These are phyloP conservation scores for Poecile atricapillus DNA, from an alignment of 2,113 vertebrate species.

Conservation along the genomic window DNA sequence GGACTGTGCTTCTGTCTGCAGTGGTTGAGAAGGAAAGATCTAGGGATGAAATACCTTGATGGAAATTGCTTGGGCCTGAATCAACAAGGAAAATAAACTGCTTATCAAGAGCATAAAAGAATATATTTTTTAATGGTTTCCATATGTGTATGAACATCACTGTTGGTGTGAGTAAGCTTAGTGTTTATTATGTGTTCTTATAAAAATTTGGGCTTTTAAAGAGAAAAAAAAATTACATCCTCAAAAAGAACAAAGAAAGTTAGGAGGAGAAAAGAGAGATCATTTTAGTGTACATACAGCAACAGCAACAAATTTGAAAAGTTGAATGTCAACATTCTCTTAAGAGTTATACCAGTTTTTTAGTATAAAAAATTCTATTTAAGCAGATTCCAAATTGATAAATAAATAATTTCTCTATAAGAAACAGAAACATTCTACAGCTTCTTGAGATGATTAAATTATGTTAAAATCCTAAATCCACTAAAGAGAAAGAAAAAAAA, in stretches of 20 bases:
- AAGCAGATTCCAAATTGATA: neutral
- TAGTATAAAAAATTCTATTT: neutral
- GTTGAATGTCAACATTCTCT: neutral
- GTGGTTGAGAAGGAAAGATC: neutral
- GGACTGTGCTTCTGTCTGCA: neutral
- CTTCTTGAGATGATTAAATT: neutral
- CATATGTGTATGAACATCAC: neutral
- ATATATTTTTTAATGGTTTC: neutral
- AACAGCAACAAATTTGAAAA: neutral
- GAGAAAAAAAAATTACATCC: neutral
- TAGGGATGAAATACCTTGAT: neutral
- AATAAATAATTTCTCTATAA: neutral
- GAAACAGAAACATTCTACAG: neutral
- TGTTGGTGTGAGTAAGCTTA: neutral
- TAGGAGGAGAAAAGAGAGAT: neutral
- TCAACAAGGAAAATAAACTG: neutral
- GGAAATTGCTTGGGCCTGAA: neutral
- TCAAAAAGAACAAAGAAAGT: neutral
- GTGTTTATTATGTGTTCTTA: neutral
- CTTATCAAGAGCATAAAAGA: neutral
- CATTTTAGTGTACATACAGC: accelerated
- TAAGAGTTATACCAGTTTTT: neutral
- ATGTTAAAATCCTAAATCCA: accelerated
- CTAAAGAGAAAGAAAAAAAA: neutral
- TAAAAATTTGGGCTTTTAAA: neutral